Evolutionary conservation across 1,140 invertebrate species (phyloP), one percentile per base, ranked within the genome.

Genomic region (Tetragnatha versicolor): DNA sequence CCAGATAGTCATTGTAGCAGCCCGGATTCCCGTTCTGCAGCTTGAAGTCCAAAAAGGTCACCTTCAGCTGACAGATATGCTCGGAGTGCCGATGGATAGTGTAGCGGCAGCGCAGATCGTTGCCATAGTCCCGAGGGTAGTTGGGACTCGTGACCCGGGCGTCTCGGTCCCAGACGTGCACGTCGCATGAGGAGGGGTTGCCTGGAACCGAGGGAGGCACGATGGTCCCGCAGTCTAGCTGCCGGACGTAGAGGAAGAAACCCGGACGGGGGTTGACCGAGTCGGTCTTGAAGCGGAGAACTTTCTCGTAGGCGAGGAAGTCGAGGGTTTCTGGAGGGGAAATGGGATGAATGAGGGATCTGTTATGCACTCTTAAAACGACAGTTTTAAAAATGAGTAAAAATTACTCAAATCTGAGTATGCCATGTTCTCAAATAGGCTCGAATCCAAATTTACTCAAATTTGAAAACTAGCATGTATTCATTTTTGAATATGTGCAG

Each of bases 21-120:
- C 72, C 63, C 20, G 66, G 55, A 35, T 69, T 72, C 7, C 55
- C 45, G 27, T 60, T 51, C 72, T 83, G 77, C 9, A 82, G 17
- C 14, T 79, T 73, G 66, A 83, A 82, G 20, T 81, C 80, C 0
- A 73, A 20, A 31, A 81, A 83, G 27, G 53, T 81, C 0, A 83
- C 66, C 37, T 81, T 81, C n/a, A 83, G 45, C 66, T 81, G 72
- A 35, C 82, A 83, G 10, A 83, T 77, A 22, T 80, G 47, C 7
- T 77, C 58, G 2, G 55, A 51, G 0, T 61, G 29, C 0, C 76
- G 66, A 42, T 77, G 73, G 2, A 80, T 42, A 1, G 79, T 80
- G 60, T 80, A 80, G 2, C 70, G 42, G 42, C 83, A 83, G 22
- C 80, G 51, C 9, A 66, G 42, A 51, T 82, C 79, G 49, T 72